Evolutionary conservation across 2,113 vertebrate genomes (phyloP).

Genomic region (Rhinolophus sinicus): DNA sequence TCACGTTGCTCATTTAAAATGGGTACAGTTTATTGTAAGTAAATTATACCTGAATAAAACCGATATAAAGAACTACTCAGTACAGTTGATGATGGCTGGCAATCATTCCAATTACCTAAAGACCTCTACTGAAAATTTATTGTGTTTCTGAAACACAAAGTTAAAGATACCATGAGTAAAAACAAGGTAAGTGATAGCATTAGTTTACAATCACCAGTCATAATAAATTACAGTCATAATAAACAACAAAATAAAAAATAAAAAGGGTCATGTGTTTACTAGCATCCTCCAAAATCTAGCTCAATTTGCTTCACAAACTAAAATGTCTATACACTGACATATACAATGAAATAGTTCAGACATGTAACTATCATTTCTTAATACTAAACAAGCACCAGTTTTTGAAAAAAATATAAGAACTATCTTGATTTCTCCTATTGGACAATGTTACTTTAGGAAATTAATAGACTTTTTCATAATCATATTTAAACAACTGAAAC

Average conservation of each 20-base stretch:
- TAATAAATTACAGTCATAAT: not conserved
- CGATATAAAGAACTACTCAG: not conserved
- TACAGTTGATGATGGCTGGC: not conserved
- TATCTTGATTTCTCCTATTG: not conserved
- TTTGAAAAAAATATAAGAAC: not conserved
- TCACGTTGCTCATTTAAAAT: not conserved
- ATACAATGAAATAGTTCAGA: not conserved
- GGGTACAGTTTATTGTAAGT: not conserved
- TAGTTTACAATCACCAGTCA: not conserved
- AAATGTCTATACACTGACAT: not conserved
- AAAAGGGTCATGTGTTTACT: not conserved
- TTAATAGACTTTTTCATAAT: not conserved
- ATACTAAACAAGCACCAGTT: not conserved
- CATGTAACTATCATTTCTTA: not conserved
- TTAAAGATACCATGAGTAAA: slow-evolving; percentile 13
- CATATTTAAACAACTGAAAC: slow-evolving; percentile 33
- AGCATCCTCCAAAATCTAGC: not conserved
- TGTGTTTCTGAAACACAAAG: slow-evolving; percentile 22
- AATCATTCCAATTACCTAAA: slow-evolving; percentile 28
- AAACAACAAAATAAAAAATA: too few relatives aligned
- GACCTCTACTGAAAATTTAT: not conserved
- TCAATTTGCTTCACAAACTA: slow-evolving; percentile 18
- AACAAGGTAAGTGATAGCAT: not conserved
- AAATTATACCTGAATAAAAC: not conserved
- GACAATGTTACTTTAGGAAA: not conserved